Base-by-base conservation (phyloP, 2,888 invertebrate species). In the Eurytoma californica region DNA sequence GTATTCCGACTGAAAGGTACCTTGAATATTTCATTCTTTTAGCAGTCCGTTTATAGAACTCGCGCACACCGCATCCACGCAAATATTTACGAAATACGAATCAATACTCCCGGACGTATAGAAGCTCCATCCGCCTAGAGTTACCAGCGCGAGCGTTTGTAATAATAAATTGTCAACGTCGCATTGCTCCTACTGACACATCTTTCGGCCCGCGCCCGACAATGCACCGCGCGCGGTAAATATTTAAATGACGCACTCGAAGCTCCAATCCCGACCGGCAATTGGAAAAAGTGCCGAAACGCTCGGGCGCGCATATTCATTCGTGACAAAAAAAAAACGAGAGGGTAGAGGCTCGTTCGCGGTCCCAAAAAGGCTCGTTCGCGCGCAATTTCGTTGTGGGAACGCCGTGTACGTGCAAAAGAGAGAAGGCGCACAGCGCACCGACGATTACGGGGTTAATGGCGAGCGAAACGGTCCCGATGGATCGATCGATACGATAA, bases 391-490 rank as follows among this genome's bases (percentile, higher is more conserved):
- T 79, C 79, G 70, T 74, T 75, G 79, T 58, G 74, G 74, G 70
- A 75, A 74, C 70, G 55, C n/a, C 49, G 65, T 68, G 18, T 61
- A 39, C 20, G 58, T 24, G 61, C 18, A 53, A 14, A n/a, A 53
- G 53, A 53, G 28, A n/a, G 68, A 28, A 76, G 69, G 74, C 80
- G 79, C 82, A 20, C 61, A 28, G 61, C 51, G 47, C n/a, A 18
- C 60, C 73, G 81, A 70, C 84, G 82, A 84, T 84, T 83, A 82
- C 82, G 72, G 80, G 79, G 81, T 84, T 84, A 84, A 84, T 84
- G 83, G 82, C 82, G 82, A 72, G 77, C 75, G 81, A 82, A 78
- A 76, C 79, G 82, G 61, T 79, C 81, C 77, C 77, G 78, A 82
- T 80, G 82, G 79, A 78, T 82, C 83, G 83, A 83, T 83, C 83